A percentile compares a stretch with the other conserved stretches of the same genome.
These are phyloP conservation scores for Pterobdella sp. DNA, from an alignment of 2,888 invertebrate genomes.

Conservation along the genomic window DNA sequence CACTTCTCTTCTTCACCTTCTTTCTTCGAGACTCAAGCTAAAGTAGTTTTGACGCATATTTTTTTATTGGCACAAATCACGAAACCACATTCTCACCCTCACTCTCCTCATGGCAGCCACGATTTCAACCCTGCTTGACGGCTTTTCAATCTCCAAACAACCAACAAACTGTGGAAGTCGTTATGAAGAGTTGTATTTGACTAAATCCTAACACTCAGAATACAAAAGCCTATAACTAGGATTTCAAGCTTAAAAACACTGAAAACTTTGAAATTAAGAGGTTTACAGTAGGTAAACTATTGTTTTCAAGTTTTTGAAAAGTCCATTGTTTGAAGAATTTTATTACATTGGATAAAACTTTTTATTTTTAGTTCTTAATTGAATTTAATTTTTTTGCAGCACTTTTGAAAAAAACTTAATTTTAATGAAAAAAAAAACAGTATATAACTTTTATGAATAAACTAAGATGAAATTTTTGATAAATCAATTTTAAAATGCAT, in stretches of 20 bases:
- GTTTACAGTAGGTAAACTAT: too few species aligned
- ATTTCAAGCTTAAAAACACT: background rate
- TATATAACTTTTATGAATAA: too few species aligned
- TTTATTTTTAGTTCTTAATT: too few species aligned
- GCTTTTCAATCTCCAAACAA: constrained; percentile 90
- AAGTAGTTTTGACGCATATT: constrained; percentile 50
- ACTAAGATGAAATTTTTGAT: too few species aligned
- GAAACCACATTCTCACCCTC: constrained; percentile 71
- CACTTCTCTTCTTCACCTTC: constrained; percentile 93
- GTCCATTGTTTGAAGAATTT: too few species aligned
- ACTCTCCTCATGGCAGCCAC: constrained; percentile 97
- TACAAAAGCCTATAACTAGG: background rate
- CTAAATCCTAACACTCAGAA: background rate
- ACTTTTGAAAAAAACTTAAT: too few species aligned
- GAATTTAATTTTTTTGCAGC: too few species aligned
- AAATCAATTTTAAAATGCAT: too few species aligned
- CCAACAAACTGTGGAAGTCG: constrained; percentile 84
- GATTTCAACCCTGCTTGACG: constrained; percentile 91
- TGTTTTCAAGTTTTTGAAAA: too few species aligned
- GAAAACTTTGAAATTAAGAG: background rate
- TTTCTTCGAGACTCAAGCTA: constrained; percentile 98
- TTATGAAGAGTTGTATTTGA: background rate
- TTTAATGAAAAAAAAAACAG: too few species aligned
- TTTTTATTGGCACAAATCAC: too few species aligned
- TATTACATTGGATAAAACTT: too few species aligned